Conservation (phyloP, 2,797 vertebrate species). For the Schizothorax lantsangensis region DNA sequence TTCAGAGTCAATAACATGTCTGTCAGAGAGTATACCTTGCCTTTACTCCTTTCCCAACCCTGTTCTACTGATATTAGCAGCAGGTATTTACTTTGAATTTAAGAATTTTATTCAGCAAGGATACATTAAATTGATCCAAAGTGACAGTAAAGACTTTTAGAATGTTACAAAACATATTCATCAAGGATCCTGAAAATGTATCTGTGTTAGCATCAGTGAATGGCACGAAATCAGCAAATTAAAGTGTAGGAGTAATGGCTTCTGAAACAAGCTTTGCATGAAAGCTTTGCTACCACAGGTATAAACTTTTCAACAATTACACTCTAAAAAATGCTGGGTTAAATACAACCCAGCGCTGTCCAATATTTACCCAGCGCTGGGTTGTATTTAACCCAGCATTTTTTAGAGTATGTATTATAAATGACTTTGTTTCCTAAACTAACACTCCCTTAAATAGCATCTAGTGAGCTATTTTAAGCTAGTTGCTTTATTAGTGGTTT, state of each 20-base stretch:
- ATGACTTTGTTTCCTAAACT: not conserved
- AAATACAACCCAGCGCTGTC: no score
- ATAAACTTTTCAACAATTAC: no score
- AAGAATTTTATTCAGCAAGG: not conserved
- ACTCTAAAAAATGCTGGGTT: no score
- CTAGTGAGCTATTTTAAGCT: not conserved
- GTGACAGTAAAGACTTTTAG: not conserved
- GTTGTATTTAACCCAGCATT: no score
- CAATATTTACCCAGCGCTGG: no score
- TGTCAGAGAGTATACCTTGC: not conserved
- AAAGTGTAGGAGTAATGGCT: no score
- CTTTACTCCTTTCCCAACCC: not conserved
- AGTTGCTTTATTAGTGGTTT: slow-evolving; percentile 11
- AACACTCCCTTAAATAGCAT: not conserved
- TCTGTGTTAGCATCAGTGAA: no score
- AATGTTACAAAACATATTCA: not conserved
- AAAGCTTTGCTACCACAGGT: not conserved
- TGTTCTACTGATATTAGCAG: not conserved
- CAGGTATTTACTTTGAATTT: not conserved
- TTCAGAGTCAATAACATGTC: not conserved
- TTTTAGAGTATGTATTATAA: no score
- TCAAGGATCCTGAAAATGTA: not conserved
- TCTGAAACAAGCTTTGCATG: no score
- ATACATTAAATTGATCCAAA: not conserved
- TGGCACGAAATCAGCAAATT: not conserved